Base-by-base conservation (phyloP, 1,140 invertebrate genomes). In the Onthophagus taurus region DNA sequence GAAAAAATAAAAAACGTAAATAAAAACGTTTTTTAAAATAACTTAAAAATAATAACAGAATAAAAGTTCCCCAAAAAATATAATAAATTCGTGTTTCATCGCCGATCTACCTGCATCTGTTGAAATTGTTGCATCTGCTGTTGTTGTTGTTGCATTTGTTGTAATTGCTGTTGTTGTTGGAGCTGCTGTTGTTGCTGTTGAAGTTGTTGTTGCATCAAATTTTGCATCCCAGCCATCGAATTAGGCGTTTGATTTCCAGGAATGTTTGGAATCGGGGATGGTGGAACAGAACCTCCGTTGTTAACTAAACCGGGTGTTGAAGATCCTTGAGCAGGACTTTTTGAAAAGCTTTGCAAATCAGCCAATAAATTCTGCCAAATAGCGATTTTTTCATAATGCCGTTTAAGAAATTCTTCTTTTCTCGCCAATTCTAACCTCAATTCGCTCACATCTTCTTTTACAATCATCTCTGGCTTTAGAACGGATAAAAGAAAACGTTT, bases 381-480 rank as follows among this genome's bases (percentile, higher is more conserved):
- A 9, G 78, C 76, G 29, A 95, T 82, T 60, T 92, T 91, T 21
- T 93, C 89, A 59, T 91, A 88, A 59, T 94, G 89, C 33, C 85
- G 78, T 53, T 89, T 81, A 4, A 96, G 72, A 0, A 96, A 65
- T 39, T 87, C 81, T 44, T 95, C 90, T 63, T 95, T 96, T 3
- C 89, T 70, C 2, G 77, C 70, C 13, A 94, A 70, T 64, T 96
- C 91, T 30, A 78, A 68, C 54, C 80, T 79, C 11, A 95, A 67
- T 58, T 95, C 90, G 45, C 75, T 78, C 53, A 89, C 89, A 59
- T 94, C 90, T 68, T 97, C 91, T 68, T 89, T 89, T 1, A 95
- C 74, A 44, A 92, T 75, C 52, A 93, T 75, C 64, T 95, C 90
- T 0, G 91, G 91, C 63, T 94, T 94, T 37, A 93, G 71, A 0